These are phyloP conservation scores for Cyprinella venusta DNA, from an alignment of 2,797 vertebrate species.

Conservation along the genomic window DNA sequence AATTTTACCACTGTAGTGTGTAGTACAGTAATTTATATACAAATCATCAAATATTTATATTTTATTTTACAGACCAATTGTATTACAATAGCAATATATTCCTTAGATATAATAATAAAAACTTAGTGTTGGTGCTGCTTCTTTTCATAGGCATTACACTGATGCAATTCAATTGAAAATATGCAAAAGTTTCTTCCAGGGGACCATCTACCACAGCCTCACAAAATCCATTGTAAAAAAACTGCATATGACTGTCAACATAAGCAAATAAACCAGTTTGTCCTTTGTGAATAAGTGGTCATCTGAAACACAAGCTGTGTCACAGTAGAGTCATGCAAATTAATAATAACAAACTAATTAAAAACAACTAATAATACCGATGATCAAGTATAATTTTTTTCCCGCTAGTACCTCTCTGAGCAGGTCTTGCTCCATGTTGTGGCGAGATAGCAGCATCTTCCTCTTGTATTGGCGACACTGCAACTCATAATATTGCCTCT, in stretches of 20 bases:
- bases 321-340: not conserved
- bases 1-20: not conserved
- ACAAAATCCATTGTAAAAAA: not conserved
- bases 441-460: constrained; percentile 88
- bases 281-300: not conserved
- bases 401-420: constrained; percentile 62
- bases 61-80: not conserved
- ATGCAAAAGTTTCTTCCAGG: not conserved
- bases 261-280: not conserved
- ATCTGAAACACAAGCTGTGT: not conserved
- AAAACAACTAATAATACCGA: not conserved
- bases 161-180: not conserved
- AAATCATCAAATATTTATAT: not conserved
- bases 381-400: not conserved
- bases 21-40: not conserved
- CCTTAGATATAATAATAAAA: not conserved
- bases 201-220: not conserved
- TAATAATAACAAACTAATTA: too few relatives aligned
- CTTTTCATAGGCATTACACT: not conserved
- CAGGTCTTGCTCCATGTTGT: constrained; percentile 92
- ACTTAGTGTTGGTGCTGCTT: not conserved
- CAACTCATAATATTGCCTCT: constrained; percentile 91
- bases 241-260: not conserved
- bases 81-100: not conserved
- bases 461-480: constrained; percentile 93